Evolutionary conservation across 2,113 vertebrate genomes (phyloP).

Genomic region (Ursus arctos): DNA sequence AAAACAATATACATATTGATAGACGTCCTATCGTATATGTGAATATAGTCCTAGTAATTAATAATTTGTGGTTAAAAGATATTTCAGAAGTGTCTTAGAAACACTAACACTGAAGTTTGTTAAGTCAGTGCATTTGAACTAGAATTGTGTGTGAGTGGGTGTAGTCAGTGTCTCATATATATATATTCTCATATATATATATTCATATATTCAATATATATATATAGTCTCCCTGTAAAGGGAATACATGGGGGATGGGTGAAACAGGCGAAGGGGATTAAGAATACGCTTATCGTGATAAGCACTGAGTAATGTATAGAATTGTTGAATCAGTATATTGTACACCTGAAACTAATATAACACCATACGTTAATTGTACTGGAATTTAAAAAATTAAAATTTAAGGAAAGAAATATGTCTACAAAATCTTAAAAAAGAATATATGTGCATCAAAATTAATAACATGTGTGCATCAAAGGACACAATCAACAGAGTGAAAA

Average conservation of each 20-base stretch:
- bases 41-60: background rate
- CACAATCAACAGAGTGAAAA: background rate
- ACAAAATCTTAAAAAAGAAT: background rate
- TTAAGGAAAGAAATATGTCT: background rate
- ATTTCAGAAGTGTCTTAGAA: background rate
- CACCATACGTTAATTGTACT: background rate
- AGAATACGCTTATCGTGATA: background rate
- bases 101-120: background rate
- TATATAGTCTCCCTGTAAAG: background rate
- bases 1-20: background rate
- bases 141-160: background rate
- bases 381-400: background rate
- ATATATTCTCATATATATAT: background rate
- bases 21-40: background rate
- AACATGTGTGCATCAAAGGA: background rate
- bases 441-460: background rate
- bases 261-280: background rate
- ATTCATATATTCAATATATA: background rate
- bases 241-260: background rate
- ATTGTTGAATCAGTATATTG: background rate
- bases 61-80: background rate
- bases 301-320: background rate
- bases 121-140: conserved; percentile 3
- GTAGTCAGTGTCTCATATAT: background rate
- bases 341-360: background rate